Evolutionary conservation across 2,888 invertebrate genomes (phyloP), one percentile per base, ranked within the genome.

Genomic region (Drosophila histrio): DNA sequence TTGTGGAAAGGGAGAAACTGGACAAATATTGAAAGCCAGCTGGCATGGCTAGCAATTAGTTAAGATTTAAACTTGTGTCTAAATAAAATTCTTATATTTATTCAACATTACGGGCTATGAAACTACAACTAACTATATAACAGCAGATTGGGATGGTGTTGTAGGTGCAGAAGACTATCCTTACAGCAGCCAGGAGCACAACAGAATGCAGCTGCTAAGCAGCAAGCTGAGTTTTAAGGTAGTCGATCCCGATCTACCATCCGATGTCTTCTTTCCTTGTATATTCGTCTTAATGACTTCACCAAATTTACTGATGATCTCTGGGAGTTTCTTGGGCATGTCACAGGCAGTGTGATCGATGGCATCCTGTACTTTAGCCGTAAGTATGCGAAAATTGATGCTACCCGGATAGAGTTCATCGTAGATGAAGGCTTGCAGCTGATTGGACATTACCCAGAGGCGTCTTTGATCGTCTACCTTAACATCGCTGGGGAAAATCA

Each of bases 401-500:
- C 95, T 95, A 1, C 93, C 92, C 0, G 92, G 90, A 85, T 95
- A 93, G 65, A 96, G 89, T 60, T 93, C 92, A 0, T 93, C 93
- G 77, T 95, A 95, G 93, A 95, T 94, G 91, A 95, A 96, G 50
- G 93, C 92, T 0, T 95, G 96, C 81, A 96, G 91, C 62, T 94
- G 93, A 89, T 96, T 95, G 0, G 96, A 95, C 0, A 96, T 89
- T 2, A 96, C 94, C 96, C 96, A 96, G 0, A 96, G 89, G 36
- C 94, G 95, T 11, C 94, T 93, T 6, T 95, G 93, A 22, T 93
- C 93, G 72, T 96, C 96, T 0, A 96, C 95, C 91, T 96, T 96
- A 1, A 96, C 93, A 75, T 96, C 96, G 49, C 95, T 95, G 2
- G 96, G 96, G 80, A 96, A 96, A 0, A 96, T 93, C 94, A 96